A percentile compares a stretch with the other conserved stretches of the same genome.
phyloP scores from a whole-genome alignment of 1,140 invertebrate genomes.

The Brachionus angularis region DNA sequence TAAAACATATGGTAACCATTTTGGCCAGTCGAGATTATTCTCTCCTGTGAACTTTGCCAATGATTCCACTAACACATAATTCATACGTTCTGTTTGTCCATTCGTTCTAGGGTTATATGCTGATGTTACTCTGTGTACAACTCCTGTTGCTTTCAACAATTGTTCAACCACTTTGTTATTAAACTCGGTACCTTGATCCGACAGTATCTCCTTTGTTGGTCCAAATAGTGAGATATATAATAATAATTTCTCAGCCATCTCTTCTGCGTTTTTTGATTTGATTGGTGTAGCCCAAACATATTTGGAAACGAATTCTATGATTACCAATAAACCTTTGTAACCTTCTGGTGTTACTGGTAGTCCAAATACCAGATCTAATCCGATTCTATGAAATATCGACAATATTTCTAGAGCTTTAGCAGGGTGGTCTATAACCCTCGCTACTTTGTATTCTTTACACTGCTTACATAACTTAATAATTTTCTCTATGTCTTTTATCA shows the following conservation, averaged over 20 bases:
- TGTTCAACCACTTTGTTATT: constrained; percentile 48
- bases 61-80: constrained; percentile 48
- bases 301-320: background rate
- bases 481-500: background rate
- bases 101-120: constrained; percentile 50
- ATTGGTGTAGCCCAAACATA: background rate
- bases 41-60: constrained; percentile 47
- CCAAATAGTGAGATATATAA: constrained; percentile 47
- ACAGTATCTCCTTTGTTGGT: constrained; percentile 53
- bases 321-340: background rate
- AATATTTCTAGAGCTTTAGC: background rate
- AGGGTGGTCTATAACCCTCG: background rate
- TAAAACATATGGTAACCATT: constrained; percentile 47
- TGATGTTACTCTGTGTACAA: constrained; percentile 47
- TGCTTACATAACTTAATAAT: background rate
- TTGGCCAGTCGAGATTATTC: constrained; percentile 50
- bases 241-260: background rate
- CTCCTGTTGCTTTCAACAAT: constrained; percentile 45
- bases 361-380: background rate
- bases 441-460: background rate
- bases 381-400: background rate
- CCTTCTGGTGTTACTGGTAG: background rate
- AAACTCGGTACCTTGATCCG: constrained; percentile 59
- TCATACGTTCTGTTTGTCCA: constrained; percentile 48
- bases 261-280: background rate